Evolutionary conservation across 2,113 vertebrate genomes (phyloP).

Genomic region (Aleadryas rufinucha): DNA sequence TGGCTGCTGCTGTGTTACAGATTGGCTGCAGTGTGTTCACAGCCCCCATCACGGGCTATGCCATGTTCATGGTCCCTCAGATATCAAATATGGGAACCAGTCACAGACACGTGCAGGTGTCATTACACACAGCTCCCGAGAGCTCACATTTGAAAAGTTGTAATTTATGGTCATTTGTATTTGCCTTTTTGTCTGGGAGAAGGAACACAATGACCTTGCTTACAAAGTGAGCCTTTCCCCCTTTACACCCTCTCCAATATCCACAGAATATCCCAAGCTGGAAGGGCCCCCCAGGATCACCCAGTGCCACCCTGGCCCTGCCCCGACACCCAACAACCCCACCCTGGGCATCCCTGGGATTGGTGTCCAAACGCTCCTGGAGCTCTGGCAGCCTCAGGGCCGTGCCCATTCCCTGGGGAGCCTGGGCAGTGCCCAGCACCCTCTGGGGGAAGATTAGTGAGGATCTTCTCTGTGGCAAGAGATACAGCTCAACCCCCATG

Average conservation of each 20-base stretch:
- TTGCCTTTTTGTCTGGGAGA: background rate
- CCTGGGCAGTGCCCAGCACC: background rate
- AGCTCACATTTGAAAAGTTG: background rate
- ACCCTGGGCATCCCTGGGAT: background rate
- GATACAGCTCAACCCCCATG: background rate
- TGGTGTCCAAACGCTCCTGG: fast-evolving
- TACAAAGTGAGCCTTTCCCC: background rate
- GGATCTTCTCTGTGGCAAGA: background rate
- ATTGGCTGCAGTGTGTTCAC: background rate
- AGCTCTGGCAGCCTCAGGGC: background rate
- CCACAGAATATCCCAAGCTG: background rate
- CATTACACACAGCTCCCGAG: background rate
- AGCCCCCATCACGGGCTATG: background rate
- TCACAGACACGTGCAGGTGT: background rate
- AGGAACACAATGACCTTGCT: background rate
- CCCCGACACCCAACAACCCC: background rate
- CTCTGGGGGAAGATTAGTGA: background rate
- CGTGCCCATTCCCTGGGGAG: background rate
- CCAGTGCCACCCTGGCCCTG: background rate
- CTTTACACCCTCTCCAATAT: background rate
- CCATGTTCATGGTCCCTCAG: background rate
- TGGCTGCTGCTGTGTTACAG: background rate
- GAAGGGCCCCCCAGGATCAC: background rate
- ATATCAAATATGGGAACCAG: background rate
- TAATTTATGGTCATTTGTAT: background rate